Evolutionary conservation across 2,113 vertebrate genomes (phyloP), one percentile per base, ranked within the genome.

Genomic region (Notiomystis cincta): DNA sequence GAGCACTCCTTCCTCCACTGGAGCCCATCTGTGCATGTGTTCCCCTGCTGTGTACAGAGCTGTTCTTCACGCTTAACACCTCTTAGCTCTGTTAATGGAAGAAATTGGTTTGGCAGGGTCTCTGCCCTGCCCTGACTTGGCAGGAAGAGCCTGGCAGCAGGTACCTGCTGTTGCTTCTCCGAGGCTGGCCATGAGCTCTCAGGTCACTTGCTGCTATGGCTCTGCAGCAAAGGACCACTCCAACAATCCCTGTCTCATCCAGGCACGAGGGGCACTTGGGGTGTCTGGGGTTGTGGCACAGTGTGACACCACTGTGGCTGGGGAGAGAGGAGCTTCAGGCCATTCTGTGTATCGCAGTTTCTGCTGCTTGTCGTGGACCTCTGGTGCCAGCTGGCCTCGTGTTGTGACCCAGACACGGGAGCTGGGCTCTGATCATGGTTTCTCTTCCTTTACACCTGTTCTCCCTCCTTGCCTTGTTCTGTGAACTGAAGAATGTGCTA

Each of bases 201-300:
- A 1, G 7, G 3, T 37, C 24, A 90, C 19, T 35, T 47, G 23
- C 53, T 78, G 30, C 35, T 65, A 13, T 45, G 38, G 13, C 50
- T 64, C 14, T 7, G 48, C 38, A 37, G n/a, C 4, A 3, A 22
- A 33, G 56, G 35, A 5, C 8, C 12, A 50, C 16, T 69, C 8
- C n/a, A 11, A 14, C 8, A 4, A 31, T 23, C 31, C 35, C 7
- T 0, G 0, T 54, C 17, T 45, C 9, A 16, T 28, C 48, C 27
- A 7, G 40, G 58, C 2, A 5, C 0, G 0, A 28, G 11, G 14
- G 16, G 19, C 5, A 4, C 27, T 54, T 9, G 28, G 10, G 2
- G 10, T 89, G 50, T 10, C 6, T 24, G 15, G 45, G 15, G 5
- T 15, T 66, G 33, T 8, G 25, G 24, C 40, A 23, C 35, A 27